Percentiles rank a stretch among this genome's conserved stretches.
Evolutionary conservation across 2,888 invertebrate species (phyloP).

Genomic region (Lottia gigantea): DNA sequence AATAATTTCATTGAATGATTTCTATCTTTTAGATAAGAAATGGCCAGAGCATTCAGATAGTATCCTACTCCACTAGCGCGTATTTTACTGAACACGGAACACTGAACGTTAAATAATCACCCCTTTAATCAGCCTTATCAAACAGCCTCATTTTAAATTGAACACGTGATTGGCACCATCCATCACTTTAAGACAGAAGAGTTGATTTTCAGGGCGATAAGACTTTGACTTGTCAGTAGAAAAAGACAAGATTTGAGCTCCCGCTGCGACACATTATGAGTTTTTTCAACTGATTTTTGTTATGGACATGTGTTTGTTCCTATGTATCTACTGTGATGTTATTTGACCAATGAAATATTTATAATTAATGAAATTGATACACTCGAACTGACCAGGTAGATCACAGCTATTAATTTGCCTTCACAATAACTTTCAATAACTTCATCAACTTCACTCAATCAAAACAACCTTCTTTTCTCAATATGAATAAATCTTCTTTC

Average conservation of each 20-base stretch:
- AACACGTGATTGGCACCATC: slow-evolving; percentile 11
- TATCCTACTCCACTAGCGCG: too few relatives aligned
- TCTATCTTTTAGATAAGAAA: not conserved
- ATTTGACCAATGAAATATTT: too few relatives aligned
- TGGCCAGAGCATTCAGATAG: too few relatives aligned
- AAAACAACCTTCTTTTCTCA: too few relatives aligned
- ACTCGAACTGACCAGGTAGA: too few relatives aligned
- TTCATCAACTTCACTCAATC: too few relatives aligned
- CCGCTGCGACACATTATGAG: not conserved
- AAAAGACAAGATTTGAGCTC: slow-evolving; percentile 1
- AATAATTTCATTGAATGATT: slow-evolving; percentile 6
- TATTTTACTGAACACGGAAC: not conserved
- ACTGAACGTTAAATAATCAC: not conserved
- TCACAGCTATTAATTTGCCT: too few relatives aligned
- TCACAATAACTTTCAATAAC: too few relatives aligned
- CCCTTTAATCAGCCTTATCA: not conserved
- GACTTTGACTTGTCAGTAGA: not conserved
- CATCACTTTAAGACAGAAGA: slow-evolving; percentile 6
- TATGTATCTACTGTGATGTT: too few relatives aligned
- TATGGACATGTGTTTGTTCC: not conserved
- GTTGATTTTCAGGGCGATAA: slow-evolving; percentile 6
- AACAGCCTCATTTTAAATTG: slow-evolving; percentile 1
- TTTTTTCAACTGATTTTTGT: not conserved
- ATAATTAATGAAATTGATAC: too few relatives aligned
- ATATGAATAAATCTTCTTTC: too few relatives aligned